Conservation (phyloP, 2,113 vertebrate genomes). For the Gopherus evgoodei region DNA sequence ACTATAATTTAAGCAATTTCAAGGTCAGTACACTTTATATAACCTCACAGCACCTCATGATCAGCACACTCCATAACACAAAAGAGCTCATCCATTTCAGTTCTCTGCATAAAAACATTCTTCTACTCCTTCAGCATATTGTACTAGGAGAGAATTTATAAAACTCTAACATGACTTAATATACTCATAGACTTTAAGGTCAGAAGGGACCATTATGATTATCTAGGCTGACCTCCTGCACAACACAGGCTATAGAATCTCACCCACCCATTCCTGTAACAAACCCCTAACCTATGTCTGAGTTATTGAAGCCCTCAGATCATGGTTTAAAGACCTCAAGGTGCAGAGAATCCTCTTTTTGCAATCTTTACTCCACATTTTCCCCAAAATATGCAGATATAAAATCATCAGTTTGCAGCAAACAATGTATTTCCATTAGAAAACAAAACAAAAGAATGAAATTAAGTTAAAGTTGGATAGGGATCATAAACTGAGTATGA, state of each 20-base stretch:
- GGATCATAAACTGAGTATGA: neutral
- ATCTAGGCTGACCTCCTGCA: too few relatives aligned
- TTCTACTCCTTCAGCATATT: neutral
- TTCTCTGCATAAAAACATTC: neutral
- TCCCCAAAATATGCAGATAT: neutral
- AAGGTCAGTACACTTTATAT: neutral
- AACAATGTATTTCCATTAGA: neutral
- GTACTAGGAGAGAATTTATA: rapidly evolving
- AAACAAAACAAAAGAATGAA: neutral
- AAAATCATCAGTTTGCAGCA: neutral
- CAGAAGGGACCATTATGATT: too few relatives aligned
- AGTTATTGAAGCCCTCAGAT: too few relatives aligned
- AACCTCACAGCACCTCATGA: neutral
- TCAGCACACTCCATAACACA: rapidly evolving
- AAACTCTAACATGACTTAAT: neutral
- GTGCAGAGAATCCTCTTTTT: neutral
- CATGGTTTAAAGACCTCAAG: too few relatives aligned
- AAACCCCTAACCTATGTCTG: too few relatives aligned
- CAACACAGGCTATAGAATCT: too few relatives aligned
- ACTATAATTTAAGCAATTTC: neutral
- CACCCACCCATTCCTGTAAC: too few relatives aligned
- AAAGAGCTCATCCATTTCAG: rapidly evolving
- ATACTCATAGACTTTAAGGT: neutral
- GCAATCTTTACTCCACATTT: neutral
- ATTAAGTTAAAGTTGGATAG: neutral